Base-by-base conservation (phyloP, 2,797 vertebrate species). In the Aquila chrysaetos region DNA sequence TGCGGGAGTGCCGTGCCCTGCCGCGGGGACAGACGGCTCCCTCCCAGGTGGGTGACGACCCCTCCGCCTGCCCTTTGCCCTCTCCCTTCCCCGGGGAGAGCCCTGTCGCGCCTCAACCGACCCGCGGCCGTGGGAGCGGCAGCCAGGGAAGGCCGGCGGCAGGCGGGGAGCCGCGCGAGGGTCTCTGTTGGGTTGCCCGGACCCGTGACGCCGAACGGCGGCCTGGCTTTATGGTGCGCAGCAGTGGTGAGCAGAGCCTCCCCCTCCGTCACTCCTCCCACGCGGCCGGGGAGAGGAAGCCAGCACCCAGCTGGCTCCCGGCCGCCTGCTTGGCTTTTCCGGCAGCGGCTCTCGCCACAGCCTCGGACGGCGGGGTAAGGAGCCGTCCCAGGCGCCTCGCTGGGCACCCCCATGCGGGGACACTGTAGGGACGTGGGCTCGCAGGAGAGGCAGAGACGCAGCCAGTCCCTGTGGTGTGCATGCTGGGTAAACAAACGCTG, bases 141-240 rank as follows among this genome's bases (percentile, higher is more conserved):
- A 48, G 69, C n/a, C 2, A 0, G 51, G 33, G 20, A 46, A 37
- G 20, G 53, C 68, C 6, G 9, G 61, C 7, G 8, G 44, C 60
- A 4, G n/a, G 43, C 22, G 3, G 8, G 43, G 46, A 44, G 28
- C 53, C 1, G 1, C 2, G 2, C 9, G 5, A 11, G 13, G 33
- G 28, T 49, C 76, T n/a, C 18, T 20, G 23, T n/a, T 1, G 28
- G 2, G 9, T 1, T 16, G 10, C 3, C 46, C 48, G 1, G 3
- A 3, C 2, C 22, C 0, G 19, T 10, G 31, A 18, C 0, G 5
- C 49, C 2, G 10, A 30, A 35, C 2, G 9, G 22, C 0, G 9
- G 35, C 81, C 72, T 17, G 59, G 13, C 9, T 33, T 9, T 8
- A 6, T 2, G 23, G 49, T 1, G n/a, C 22, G 8, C 12, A 6